Conservation (phyloP, 1,140 invertebrate species). For the Drosophila simulans region DNA sequence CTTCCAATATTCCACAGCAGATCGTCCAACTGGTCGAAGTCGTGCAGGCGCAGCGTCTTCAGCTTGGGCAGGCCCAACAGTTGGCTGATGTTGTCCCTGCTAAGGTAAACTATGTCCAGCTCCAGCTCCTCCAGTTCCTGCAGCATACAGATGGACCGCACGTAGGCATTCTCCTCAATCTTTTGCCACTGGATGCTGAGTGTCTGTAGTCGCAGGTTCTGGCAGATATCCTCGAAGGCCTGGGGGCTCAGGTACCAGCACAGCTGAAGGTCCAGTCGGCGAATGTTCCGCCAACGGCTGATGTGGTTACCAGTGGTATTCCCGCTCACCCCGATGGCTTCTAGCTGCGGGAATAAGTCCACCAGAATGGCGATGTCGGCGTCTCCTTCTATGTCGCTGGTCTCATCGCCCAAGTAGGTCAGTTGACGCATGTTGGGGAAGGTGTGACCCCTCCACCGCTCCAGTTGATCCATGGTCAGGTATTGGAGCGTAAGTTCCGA, state of each 20-base stretch:
- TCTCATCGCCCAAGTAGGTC: conserved; percentile 29
- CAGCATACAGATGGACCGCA: conserved; percentile 9
- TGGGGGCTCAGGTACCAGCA: conserved; percentile 28
- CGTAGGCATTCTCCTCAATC: conserved; percentile 11
- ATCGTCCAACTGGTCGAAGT: conserved; percentile 10
- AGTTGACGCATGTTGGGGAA: conserved; percentile 16
- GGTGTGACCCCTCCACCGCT: conserved; percentile 8
- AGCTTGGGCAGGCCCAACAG: conserved; percentile 26
- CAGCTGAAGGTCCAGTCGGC: conserved; percentile 26
- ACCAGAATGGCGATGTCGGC: conserved; percentile 22
- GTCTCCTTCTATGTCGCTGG: conserved; percentile 17
- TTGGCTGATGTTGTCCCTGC: conserved; percentile 4
- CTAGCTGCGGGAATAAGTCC: conserved; percentile 25
- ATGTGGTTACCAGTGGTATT: conserved; percentile 25
- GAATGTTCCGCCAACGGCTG: conserved; percentile 17
- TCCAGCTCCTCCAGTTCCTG: conserved; percentile 31
- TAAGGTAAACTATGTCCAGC: conserved; percentile 21
- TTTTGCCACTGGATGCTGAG: conserved; percentile 29
- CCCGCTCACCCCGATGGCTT: conserved; percentile 24
- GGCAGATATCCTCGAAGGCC: conserved; percentile 26
- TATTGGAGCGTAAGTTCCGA: conserved; percentile 15
- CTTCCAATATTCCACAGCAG: conserved; percentile 12
- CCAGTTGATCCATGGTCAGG: conserved; percentile 15
- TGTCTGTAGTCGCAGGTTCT: conserved; percentile 10
- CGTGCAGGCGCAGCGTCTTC: conserved; percentile 21